Base-by-base conservation (phyloP, 2,113 vertebrate genomes). In the Centropristis striata region DNA sequence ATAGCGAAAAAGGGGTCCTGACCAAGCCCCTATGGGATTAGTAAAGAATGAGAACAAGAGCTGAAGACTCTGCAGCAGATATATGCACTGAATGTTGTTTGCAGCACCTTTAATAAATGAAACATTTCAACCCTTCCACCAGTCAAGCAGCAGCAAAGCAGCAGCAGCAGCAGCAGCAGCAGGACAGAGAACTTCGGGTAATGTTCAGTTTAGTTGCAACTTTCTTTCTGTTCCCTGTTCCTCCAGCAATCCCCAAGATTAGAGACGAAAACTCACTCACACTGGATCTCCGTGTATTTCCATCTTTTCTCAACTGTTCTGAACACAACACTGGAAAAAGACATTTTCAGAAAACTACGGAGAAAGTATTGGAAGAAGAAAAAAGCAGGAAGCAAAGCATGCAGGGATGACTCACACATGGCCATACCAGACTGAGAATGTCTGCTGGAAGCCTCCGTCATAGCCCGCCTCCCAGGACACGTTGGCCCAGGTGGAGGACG, bases 381-480 rank as follows among this genome's bases (percentile, higher is more conserved):
- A n/a, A 94, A 96, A 97, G 97, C 97, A 95, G 96, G 96, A 96
- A 98, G 98, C 97, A 97, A 99, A 98, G 97, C 97, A 96, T 98
- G 98, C 97, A 94, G 93, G 97, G 96, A 96, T 97, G 96, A 99
- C 98, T 99, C 98, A 99, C 98, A 99, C 97, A 98, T 97, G 96
- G 96, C 97, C 98, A 92, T 99, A 99, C 98, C 98, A 99, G 96
- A 99, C 98, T 97, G 98, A 99, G 96, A 98, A 99, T 96, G 97
- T 98, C 97, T 99, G 97, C 94, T 97, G 97, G 10, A 96, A 98
- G 93, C 98, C 98, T 89, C 98, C 98, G n/a, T 99, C 96, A 51
- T 99, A 99, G 95, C 95, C 94, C 14, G 95, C 94, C 88, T 97
- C 98, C 98, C 98, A 99, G 86, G 98, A 98, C 88, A 98, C 95